Base-by-base conservation (phyloP, 1,140 invertebrate genomes). In the Cydia splendana region DNA sequence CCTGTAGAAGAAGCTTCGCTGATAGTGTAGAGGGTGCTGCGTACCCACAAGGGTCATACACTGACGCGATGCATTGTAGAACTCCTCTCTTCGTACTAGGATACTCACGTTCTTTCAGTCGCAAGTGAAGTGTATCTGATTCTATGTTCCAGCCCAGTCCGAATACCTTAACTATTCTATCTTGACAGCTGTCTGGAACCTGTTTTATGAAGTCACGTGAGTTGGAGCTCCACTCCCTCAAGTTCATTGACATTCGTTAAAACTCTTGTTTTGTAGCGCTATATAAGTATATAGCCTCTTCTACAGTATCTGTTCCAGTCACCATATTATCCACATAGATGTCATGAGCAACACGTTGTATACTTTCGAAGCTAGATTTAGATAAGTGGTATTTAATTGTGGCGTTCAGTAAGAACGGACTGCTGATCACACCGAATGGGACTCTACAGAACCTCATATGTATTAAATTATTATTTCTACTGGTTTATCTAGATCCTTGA, bases 321-420 rank as follows among this genome's bases (percentile, higher is more conserved):
- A 76, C 57, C 7, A 76, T 18, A 67, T 76, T 76, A 28, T 76
- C 75, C 18, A 76, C 75, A 24, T 76, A 76, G 10, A 76, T 13
- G 15, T 76, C 48, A 15, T 76, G 30, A n/a, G 75, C 75, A n/a
- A 76, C 30, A 30, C 30, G 30, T 24, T 24, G 24, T 30, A 30
- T 30, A 30, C 30, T 30, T 30, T 53, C 20, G 48, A 5, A 28
- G 20, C 42, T 9, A 1, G 13, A 24, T 67, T 34, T 51, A 12
- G 10, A 13, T 51, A 51, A 6, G 4, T 51, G 48, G n/a, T 51
- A 51, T 51, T n/a, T 12, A n/a, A 7, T n/a, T 13, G n/a, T n/a
- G n/a, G 76, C 76, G 3, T 30, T 77, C 6, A 77, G 51, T 4
- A 77, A 13, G 13, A 77, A 73, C 28, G 76, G 76, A 45, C 76